These are phyloP conservation scores for Heterodera filipjevi DNA, from an alignment of 2,888 invertebrate species.

Conservation along the genomic window DNA sequence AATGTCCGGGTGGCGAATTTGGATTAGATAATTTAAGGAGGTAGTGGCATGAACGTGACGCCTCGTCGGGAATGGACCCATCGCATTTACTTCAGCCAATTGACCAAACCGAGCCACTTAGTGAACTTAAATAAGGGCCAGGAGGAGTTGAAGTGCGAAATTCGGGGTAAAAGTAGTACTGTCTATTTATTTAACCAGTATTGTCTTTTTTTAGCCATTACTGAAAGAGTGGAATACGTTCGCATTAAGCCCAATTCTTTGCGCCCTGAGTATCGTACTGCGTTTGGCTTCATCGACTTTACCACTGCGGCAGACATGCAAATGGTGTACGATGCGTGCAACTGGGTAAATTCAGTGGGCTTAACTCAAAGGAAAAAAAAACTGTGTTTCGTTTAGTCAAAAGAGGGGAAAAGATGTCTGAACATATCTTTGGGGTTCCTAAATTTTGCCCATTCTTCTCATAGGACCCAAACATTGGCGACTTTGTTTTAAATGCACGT, in stretches of 20 bases:
- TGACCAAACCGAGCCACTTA: constrained; percentile 11
- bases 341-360: too few relatives aligned
- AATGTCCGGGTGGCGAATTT: too few relatives aligned
- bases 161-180: background rate
- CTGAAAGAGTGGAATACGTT: constrained; percentile 17
- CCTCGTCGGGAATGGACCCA: constrained; percentile 21
- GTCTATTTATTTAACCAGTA: background rate
- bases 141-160: constrained; percentile 17
- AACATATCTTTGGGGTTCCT: too few relatives aligned
- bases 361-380: too few relatives aligned
- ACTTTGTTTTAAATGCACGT: background rate
- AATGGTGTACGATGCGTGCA: constrained; percentile 18
- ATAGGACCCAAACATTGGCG: background rate
- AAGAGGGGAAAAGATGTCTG: too few relatives aligned
- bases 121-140: constrained; percentile 9
- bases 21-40: too few relatives aligned
- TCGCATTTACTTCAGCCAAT: constrained; percentile 24
- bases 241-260: constrained; percentile 10
- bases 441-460: too few relatives aligned
- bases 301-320: constrained; percentile 23
- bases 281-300: constrained; percentile 27
- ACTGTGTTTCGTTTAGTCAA: too few relatives aligned
- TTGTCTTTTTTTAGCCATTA: background rate
- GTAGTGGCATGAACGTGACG: background rate
- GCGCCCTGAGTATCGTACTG: constrained; percentile 11